phyloP scores from a whole-genome alignment of 1,140 invertebrate genomes.

The Contarinia nasturtii region DNA sequence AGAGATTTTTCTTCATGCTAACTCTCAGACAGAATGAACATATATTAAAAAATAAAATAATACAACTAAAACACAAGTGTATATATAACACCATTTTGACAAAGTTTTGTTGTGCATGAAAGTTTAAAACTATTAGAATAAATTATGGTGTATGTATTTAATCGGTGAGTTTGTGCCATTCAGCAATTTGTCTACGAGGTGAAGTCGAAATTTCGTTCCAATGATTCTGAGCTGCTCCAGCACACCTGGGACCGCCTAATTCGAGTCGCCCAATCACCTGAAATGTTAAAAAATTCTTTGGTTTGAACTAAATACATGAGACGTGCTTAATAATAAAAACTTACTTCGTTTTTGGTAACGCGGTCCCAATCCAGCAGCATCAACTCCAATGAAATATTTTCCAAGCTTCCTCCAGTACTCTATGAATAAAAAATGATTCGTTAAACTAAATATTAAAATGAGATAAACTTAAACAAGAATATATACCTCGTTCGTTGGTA shows the following conservation, averaged over 20 bases:
- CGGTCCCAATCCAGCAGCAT: conserved; percentile 91
- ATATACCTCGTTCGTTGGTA: conserved; percentile 36
- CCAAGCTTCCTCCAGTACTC: conserved; percentile 54
- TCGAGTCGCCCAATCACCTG: conserved; percentile 88
- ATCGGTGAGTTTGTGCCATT: conserved; percentile 18
- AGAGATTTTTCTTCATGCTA: too few species aligned
- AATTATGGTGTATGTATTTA: too few species aligned
- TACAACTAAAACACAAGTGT: too few species aligned
- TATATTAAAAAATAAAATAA: too few species aligned
- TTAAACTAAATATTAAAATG: not conserved
- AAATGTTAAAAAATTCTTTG: conserved; percentile 4
- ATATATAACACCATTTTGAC: too few species aligned
- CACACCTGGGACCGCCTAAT: conserved; percentile 59
- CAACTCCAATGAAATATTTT: conserved; percentile 81
- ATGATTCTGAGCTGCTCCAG: conserved; percentile 69
- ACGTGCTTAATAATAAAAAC: conserved; percentile 5
- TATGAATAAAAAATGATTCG: conserved; percentile 7
- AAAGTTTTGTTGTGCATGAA: too few species aligned
- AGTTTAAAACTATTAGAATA: too few species aligned
- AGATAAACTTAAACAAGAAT: not conserved
- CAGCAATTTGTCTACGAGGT: conserved; percentile 90
- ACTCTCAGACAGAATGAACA: too few species aligned
- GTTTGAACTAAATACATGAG: not conserved
- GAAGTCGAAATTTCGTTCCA: conserved; percentile 94
- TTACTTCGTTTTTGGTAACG: conserved; percentile 92